A percentile compares a stretch with the other conserved stretches of the same genome.
These are phyloP conservation scores for Symphodus melops DNA, from an alignment of 2,113 vertebrate genomes.

Conservation along the genomic window DNA sequence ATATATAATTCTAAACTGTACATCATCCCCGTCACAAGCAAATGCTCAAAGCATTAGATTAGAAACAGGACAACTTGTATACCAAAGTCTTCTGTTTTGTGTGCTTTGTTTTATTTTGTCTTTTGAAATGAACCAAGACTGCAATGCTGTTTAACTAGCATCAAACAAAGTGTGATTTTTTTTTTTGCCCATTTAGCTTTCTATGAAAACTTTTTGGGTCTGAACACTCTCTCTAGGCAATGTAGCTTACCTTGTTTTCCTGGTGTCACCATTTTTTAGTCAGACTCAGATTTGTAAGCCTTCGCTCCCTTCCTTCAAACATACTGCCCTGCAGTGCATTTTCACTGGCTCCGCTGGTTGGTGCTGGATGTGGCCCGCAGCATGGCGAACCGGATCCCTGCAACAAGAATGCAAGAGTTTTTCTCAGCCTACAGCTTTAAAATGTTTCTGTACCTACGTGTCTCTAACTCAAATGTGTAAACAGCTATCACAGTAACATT, in stretches of 20 bases:
- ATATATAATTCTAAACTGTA: no score
- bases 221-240: not conserved
- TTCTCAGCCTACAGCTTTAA: slow-evolving; percentile 14
- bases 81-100: not conserved
- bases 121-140: not conserved
- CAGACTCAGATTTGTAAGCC: not conserved
- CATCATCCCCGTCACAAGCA: no score
- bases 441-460: slow-evolving; percentile 29
- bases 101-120: not conserved
- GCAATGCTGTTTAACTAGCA: not conserved
- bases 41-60: not conserved
- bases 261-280: not conserved
- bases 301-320: not conserved
- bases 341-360: not conserved
- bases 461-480: slow-evolving; percentile 21
- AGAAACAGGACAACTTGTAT: no score
- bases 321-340: not conserved
- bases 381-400: not conserved
- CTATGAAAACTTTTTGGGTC: not conserved
- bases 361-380: not conserved
- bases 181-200: not conserved
- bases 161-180: no score
- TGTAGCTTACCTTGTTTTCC: not conserved
- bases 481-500: slow-evolving; percentile 41
- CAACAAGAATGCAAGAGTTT: slow-evolving; percentile 1